Conservation (phyloP, 2,113 vertebrate genomes). For the Tachuris rubrigastra region DNA sequence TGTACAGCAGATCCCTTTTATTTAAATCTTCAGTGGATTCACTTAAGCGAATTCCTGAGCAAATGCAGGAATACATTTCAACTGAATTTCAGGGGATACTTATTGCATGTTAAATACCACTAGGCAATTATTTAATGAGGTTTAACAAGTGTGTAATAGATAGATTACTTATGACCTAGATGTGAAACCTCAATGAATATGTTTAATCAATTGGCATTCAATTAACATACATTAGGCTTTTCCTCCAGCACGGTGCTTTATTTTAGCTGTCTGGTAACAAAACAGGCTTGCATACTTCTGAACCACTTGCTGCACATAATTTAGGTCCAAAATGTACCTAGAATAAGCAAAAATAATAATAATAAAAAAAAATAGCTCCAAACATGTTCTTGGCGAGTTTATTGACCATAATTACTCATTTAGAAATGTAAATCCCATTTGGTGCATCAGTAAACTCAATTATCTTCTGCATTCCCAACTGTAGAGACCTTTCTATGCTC, state of each 20-base stretch:
- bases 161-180: slow-evolving; percentile 55
- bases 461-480: neutral
- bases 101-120: slow-evolving; percentile 71
- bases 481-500: neutral
- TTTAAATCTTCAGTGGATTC: neutral
- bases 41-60: slow-evolving; percentile 18
- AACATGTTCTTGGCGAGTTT: neutral
- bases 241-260: neutral
- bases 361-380: neutral
- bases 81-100: slow-evolving; percentile 36
- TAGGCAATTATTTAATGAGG: slow-evolving; percentile 67
- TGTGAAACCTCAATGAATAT: slow-evolving; percentile 57
- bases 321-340: neutral
- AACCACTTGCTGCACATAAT: neutral
- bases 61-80: slow-evolving; percentile 56
- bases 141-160: slow-evolving; percentile 61
- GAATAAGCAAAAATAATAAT: neutral
- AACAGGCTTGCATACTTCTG: neutral
- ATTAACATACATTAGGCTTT: slow-evolving; percentile 64
- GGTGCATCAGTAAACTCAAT: neutral
- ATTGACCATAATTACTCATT: neutral
- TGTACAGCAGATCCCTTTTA: neutral
- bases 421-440: neutral
- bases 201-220: slow-evolving; percentile 66
- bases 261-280: slow-evolving; percentile 14